Evolutionary conservation across 2,888 invertebrate genomes (phyloP).

Genomic region (Sialis lutaria): DNA sequence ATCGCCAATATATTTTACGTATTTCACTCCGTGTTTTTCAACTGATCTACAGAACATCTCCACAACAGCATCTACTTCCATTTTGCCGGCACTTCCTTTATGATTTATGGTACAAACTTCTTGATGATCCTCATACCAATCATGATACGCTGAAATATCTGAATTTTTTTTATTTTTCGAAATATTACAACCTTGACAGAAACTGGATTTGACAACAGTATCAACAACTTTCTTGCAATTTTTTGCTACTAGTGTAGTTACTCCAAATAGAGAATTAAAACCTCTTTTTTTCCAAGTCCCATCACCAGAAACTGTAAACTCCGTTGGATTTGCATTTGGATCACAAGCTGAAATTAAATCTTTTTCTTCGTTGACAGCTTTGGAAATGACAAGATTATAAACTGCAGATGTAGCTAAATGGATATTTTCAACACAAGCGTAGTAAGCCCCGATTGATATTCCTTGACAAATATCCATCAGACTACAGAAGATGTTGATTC

Average conservation of each 20-base stretch:
- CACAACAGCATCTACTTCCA: constrained; percentile 11
- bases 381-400: constrained; percentile 3
- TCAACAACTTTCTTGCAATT: constrained; percentile 6
- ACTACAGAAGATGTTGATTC: constrained; percentile 12
- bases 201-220: constrained; percentile 2
- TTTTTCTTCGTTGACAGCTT: no score
- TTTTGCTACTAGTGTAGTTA: constrained; percentile 6
- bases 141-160: constrained; percentile 5
- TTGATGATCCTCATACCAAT: constrained; percentile 7
- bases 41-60: constrained; percentile 11
- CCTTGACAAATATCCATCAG: constrained; percentile 11
- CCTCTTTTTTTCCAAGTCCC: constrained; percentile 8
- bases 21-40: constrained; percentile 8
- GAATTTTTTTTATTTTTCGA: constrained; percentile 6
- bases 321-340: no score
- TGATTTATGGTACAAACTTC: constrained; percentile 11
- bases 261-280: constrained; percentile 6
- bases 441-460: constrained; percentile 6
- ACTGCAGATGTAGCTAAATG: constrained; percentile 5
- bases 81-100: constrained; percentile 12
- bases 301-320: constrained; percentile 8
- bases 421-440: constrained; percentile 4
- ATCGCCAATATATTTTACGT: constrained; percentile 10
- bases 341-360: no score
- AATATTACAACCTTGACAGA: constrained; percentile 4